These are phyloP conservation scores for Thalassarche chlororhynchos DNA, from an alignment of 2,113 vertebrate genomes.

Conservation along the genomic window DNA sequence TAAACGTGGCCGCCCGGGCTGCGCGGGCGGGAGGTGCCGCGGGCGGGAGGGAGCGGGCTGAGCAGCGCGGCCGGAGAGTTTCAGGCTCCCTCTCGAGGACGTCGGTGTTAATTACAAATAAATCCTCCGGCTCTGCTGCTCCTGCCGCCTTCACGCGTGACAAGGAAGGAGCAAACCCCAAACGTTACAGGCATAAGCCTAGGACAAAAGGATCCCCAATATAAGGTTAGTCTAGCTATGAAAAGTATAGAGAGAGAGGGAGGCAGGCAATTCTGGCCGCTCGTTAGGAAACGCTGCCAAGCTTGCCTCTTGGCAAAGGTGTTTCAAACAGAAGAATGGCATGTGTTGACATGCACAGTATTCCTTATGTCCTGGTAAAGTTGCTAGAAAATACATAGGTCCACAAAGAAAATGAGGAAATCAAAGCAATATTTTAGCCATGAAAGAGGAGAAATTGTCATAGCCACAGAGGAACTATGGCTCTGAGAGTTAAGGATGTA, in stretches of 20 bases:
- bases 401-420: not conserved
- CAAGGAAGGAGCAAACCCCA: not conserved
- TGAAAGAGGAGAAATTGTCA: not conserved
- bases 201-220: not conserved
- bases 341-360: not conserved
- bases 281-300: not conserved
- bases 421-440: not conserved
- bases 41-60: accelerated
- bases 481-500: not conserved
- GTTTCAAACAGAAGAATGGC: not conserved
- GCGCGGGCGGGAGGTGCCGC: not conserved
- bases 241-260: not conserved
- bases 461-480: not conserved
- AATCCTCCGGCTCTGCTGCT: not conserved
- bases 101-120: not conserved
- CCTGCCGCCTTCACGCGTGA: accelerated
- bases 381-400: not conserved
- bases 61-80: not conserved
- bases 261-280: not conserved
- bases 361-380: not conserved
- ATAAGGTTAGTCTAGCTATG: not conserved
- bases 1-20: accelerated
- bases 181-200: not conserved
- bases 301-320: not conserved
- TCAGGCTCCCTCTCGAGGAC: conserved; percentile 53